Evolutionary conservation across 2,113 vertebrate species (phyloP).

Genomic region (Morone saxatilis): DNA sequence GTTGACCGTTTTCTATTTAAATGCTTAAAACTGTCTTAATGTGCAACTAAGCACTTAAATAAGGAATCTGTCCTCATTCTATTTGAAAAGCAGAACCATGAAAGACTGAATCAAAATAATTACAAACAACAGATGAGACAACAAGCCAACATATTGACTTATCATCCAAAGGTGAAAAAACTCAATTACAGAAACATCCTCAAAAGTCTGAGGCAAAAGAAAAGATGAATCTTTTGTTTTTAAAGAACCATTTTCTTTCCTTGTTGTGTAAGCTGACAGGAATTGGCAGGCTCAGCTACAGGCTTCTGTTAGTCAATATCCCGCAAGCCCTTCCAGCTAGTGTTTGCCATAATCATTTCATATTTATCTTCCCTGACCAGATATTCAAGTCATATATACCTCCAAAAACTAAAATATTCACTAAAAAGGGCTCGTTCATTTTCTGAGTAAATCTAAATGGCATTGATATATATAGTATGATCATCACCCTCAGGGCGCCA

Average conservation of each 20-base stretch:
- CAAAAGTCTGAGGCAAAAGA: background rate
- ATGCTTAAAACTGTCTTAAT: background rate
- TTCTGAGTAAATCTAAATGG: conserved; percentile 50
- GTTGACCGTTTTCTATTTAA: background rate
- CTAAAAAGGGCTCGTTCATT: conserved; percentile 33
- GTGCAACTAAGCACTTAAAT: too few species aligned
- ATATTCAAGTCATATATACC: conserved; percentile 21
- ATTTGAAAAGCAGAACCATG: too few species aligned
- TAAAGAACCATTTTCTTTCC: background rate
- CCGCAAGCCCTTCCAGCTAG: background rate
- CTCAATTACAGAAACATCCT: background rate
- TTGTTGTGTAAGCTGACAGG: conserved; percentile 3
- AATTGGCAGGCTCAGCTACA: conserved; percentile 18
- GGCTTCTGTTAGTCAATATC: conserved; percentile 19
- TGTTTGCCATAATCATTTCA: conserved; percentile 31
- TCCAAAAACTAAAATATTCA: conserved; percentile 36
- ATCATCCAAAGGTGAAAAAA: background rate
- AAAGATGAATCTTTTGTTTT: conserved; percentile 8
- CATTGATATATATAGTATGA: conserved; percentile 52
- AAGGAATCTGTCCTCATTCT: background rate
- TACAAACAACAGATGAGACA: background rate
- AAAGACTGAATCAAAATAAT: background rate
- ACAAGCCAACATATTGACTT: background rate
- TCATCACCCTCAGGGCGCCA: conserved; percentile 36
- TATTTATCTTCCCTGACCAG: conserved; percentile 36